phyloP scores from a whole-genome alignment of 2,113 vertebrate genomes.

The Todiramphus chloris region DNA sequence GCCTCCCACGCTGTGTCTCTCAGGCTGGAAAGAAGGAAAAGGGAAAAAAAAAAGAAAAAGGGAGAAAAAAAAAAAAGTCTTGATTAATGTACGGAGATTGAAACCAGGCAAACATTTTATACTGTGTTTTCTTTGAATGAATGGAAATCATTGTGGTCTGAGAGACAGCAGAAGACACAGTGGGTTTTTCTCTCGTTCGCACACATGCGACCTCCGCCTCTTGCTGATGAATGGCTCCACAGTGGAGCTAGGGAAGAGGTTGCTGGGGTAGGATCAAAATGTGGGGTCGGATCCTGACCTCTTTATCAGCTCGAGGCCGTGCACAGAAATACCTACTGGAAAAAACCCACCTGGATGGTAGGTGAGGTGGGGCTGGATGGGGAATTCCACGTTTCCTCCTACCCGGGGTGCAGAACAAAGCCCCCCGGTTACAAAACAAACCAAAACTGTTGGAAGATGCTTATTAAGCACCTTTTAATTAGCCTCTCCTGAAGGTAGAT shows the following conservation, averaged over 20 bases:
- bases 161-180: background rate
- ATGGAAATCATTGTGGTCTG: constrained; percentile 47
- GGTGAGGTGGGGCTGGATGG: background rate
- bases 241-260: background rate
- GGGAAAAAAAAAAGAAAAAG: background rate
- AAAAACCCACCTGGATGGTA: background rate
- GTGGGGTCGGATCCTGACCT: background rate
- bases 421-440: background rate
- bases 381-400: background rate
- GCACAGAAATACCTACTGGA: background rate
- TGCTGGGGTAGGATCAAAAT: background rate
- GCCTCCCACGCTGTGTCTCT: constrained; percentile 50
- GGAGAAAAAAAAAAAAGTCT: background rate
- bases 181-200: background rate
- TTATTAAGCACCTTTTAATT: constrained; percentile 19
- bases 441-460: background rate
- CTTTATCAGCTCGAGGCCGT: background rate
- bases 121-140: constrained; percentile 32
- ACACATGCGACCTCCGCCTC: background rate
- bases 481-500: background rate
- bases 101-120: constrained; percentile 36
- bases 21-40: background rate
- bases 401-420: background rate
- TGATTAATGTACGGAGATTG: constrained; percentile 40
- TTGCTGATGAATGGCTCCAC: background rate